A percentile compares a stretch with the other conserved stretches of the same genome.
Conservation (phyloP, 1,140 invertebrate genomes). For the Drosophila mayri region DNA sequence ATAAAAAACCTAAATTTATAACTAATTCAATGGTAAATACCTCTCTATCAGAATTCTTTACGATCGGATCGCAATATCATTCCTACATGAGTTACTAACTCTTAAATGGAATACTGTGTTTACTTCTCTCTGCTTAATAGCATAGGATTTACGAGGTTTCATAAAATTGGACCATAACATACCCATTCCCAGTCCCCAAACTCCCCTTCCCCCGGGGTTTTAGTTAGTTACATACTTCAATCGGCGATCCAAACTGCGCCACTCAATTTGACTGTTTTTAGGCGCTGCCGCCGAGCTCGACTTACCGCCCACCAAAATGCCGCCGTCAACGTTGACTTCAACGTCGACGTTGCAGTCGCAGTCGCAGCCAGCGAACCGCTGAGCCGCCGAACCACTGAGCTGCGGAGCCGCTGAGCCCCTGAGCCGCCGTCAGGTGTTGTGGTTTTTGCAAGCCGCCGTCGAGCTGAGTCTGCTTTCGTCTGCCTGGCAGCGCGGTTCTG, state of each 20-base stretch:
- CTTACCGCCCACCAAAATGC: constrained; percentile 53
- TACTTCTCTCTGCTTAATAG: background rate
- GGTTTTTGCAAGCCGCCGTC: constrained; percentile 75
- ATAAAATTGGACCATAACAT: constrained; percentile 36
- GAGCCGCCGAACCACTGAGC: constrained; percentile 12
- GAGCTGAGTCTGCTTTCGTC: constrained; percentile 78
- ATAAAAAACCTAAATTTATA: background rate
- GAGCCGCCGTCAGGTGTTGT: constrained; percentile 74
- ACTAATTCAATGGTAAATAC: background rate
- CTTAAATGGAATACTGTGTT: constrained; percentile 2
- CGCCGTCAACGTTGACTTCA: background rate
- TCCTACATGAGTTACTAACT: background rate
- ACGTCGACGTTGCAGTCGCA: constrained; percentile 15
- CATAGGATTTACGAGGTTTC: constrained; percentile 12
- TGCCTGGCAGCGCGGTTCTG: constrained; percentile 80
- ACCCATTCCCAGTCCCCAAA: constrained; percentile 10
- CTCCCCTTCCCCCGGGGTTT: background rate
- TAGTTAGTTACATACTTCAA: constrained; percentile 37
- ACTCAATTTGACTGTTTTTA: constrained; percentile 53
- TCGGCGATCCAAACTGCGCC: constrained; percentile 39
- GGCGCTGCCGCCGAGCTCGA: constrained; percentile 32
- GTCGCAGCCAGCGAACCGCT: constrained; percentile 20
- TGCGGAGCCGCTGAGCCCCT: constrained; percentile 17
- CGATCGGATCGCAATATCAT: background rate
- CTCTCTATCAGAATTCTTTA: background rate